A percentile compares a stretch with the other conserved stretches of the same genome.
These are phyloP conservation scores for Sylvia atricapilla DNA, from an alignment of 2,113 vertebrate genomes.

Conservation along the genomic window DNA sequence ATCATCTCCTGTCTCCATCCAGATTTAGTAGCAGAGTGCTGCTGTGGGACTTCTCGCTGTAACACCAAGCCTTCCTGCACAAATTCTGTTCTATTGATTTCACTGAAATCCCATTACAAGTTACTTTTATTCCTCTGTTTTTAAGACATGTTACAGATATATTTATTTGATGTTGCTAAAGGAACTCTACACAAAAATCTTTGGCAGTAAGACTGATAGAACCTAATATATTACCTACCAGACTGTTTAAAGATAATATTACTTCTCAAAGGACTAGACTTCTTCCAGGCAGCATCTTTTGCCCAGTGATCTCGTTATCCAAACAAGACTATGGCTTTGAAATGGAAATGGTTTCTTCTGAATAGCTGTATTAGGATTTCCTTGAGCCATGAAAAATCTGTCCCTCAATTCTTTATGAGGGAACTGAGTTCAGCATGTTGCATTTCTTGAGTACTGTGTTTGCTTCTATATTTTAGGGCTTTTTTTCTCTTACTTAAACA, in stretches of 20 bases:
- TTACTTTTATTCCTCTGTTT: background rate
- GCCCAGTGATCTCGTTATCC: constrained; percentile 50
- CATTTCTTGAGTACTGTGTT: background rate
- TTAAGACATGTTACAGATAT: background rate
- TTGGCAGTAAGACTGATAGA: background rate
- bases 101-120: background rate
- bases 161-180: constrained; percentile 49
- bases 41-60: background rate
- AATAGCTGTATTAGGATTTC: background rate
- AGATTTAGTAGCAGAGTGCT: constrained; percentile 15
- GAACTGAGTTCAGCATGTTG: background rate
- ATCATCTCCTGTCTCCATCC: constrained; percentile 23
- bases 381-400: background rate
- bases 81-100: background rate
- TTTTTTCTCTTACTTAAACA: background rate
- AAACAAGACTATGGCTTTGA: constrained; percentile 73
- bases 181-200: background rate
- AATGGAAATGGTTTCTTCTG: constrained; percentile 70
- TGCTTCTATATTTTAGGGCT: background rate
- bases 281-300: constrained; percentile 65
- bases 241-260: constrained; percentile 54
- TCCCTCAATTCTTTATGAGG: constrained; percentile 4
- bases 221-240: background rate
- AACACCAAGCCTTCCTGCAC: background rate
- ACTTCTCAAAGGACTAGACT: constrained; percentile 47